These are phyloP conservation scores for Rosalia funebris DNA, from an alignment of 2,888 invertebrate species.

Conservation along the genomic window DNA sequence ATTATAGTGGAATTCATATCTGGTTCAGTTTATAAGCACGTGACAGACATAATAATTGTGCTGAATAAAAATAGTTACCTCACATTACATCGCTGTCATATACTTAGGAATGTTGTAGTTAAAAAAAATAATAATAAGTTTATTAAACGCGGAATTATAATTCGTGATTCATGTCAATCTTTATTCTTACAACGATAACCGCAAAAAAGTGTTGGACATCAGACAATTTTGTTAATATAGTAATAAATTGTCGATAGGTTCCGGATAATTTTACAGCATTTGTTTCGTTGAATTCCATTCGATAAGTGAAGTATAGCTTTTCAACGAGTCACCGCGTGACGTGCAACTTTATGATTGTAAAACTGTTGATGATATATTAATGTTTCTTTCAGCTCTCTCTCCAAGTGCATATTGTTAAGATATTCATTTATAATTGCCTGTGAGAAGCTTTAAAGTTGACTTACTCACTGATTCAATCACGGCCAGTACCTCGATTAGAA, in stretches of 20 bases:
- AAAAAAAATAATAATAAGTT: not conserved
- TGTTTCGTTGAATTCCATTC: constrained; percentile 51
- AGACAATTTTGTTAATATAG: constrained; percentile 45
- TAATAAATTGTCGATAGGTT: constrained; percentile 43
- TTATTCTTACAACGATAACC: constrained; percentile 32
- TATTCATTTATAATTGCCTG: constrained; percentile 55
- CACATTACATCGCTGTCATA: too few species aligned
- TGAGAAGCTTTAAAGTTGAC: constrained; percentile 44
- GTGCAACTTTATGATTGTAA: constrained; percentile 54
- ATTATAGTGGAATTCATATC: too few species aligned
- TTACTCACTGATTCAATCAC: constrained; percentile 43
- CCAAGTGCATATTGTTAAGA: constrained; percentile 53
- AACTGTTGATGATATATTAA: constrained; percentile 55
- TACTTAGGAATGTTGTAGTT: not conserved
- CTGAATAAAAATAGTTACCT: too few species aligned
- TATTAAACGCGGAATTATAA: constrained; percentile 5
- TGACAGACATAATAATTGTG: too few species aligned
- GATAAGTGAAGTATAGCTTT: constrained; percentile 48
- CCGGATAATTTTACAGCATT: constrained; percentile 49
- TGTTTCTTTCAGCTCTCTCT: constrained; percentile 52
- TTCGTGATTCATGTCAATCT: constrained; percentile 45
- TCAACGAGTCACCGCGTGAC: constrained; percentile 51
- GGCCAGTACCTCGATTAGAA: constrained; percentile 38
- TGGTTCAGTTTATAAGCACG: too few species aligned
- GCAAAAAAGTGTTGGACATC: constrained; percentile 28